Evolutionary conservation across 2,113 vertebrate species (phyloP), one percentile per base, ranked within the genome.

Genomic region (Anarrhichthys ocellatus): DNA sequence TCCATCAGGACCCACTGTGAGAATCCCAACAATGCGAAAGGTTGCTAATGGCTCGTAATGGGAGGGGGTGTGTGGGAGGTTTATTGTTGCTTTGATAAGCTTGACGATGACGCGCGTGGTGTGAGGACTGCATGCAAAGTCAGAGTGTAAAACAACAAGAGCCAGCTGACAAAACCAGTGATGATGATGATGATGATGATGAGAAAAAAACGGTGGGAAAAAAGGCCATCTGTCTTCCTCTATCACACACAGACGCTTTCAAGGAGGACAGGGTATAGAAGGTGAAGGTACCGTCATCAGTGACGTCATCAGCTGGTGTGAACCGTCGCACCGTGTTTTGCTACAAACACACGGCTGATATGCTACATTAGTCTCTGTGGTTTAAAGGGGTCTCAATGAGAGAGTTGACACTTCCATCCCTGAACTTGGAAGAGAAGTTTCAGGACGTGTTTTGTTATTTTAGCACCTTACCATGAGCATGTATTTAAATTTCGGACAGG

Each of bases 61-160:
- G 84, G 74, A 75, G 29, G 27, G 3, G 3, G 58, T 42, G 89
- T 24, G 89, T 86, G 82, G 84, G 88, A 14, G 52, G 58, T 65
- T 85, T 77, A 79, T 89, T 87, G 89, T 88, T 89, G 88, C 84
- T 91, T 80, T 88, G 87, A 89, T 91, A 88, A 88, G 87, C 69
- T 6, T 63, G 82, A 20, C 15, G 69, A 68, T 93, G 89, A 92
- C 82, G 81, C 54, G 67, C 32, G 48, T 24, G 56, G 68, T 80
- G 89, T 13, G 46, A 87, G 62, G 85, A 83, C 80, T 52, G 64
- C 46, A 13, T 6, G 24, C 46, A 67, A 59, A 54, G 69, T 74
- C 58, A 82, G 56, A 78, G 66, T 20, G 48, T 46, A 88, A 73
- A 86, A 84, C 74, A 87, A 75, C 80, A 87, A 4, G 24, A 74